A percentile compares a stretch with the other conserved stretches of the same genome.
Conservation (phyloP, 2,113 vertebrate species). For the Callionymus lyra region DNA sequence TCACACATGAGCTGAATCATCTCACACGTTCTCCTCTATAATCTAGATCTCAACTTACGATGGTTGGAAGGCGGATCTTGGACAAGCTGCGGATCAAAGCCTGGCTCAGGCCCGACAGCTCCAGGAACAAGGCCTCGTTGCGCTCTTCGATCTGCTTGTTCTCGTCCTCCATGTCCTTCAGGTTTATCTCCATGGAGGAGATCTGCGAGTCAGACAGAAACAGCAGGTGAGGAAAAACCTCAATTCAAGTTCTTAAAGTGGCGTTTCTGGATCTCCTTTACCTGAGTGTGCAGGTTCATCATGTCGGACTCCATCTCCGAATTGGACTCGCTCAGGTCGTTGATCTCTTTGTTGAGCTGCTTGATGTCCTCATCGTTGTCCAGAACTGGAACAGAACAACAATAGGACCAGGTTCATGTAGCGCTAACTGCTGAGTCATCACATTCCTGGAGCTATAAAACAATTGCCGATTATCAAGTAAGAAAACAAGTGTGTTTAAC, state of each 20-base stretch:
- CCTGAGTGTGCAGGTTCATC: slow-evolving; percentile 95
- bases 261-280: slow-evolving; percentile 37
- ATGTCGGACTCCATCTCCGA: slow-evolving; percentile 92
- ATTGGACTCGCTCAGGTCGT: slow-evolving; percentile 90
- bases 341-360: slow-evolving; percentile 96
- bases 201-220: slow-evolving; percentile 64
- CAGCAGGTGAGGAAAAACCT: too few species aligned
- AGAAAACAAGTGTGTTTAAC: too few species aligned
- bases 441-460: too few species aligned
- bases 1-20: background rate
- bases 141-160: slow-evolving; percentile 95
- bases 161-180: slow-evolving; percentile 92
- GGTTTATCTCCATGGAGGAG: slow-evolving; percentile 93
- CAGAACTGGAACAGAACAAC: slow-evolving; percentile 67
- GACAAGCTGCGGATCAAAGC: slow-evolving; percentile 91
- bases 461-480: too few species aligned
- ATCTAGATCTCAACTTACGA: slow-evolving; percentile 67
- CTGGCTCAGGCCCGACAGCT: slow-evolving; percentile 93
- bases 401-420: slow-evolving; percentile 31
- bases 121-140: slow-evolving; percentile 90
- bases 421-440: too few species aligned
- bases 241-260: too few species aligned
- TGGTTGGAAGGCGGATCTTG: slow-evolving; percentile 92
- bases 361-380: slow-evolving; percentile 97
- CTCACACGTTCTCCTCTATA: too few species aligned